Conservation (phyloP, 2,113 vertebrate species). For the Grantiella picta region DNA sequence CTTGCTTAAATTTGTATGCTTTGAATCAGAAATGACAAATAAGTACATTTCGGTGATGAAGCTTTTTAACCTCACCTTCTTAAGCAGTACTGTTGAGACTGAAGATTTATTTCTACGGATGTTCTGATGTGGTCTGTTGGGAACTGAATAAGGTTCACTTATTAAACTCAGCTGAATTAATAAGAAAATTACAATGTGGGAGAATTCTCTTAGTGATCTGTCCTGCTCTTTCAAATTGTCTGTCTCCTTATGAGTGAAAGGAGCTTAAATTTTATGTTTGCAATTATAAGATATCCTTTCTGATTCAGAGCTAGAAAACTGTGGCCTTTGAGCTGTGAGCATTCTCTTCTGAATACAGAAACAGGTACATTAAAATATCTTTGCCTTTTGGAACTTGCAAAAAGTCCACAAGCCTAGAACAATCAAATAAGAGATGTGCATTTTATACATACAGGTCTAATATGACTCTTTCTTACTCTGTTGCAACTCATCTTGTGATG, state of each 20-base stretch:
- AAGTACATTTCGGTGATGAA: not conserved
- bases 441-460: not conserved
- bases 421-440: not conserved
- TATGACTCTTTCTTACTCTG: not conserved
- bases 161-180: conserved; percentile 49
- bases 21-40: not conserved
- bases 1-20: not conserved
- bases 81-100: not conserved
- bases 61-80: not conserved
- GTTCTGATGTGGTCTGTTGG: conserved; percentile 25
- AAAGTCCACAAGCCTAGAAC: not conserved
- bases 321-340: conserved; percentile 33
- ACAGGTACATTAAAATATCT: not conserved
- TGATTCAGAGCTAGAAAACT: conserved; percentile 39
- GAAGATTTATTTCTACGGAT: conserved; percentile 41
- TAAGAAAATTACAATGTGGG: conserved; percentile 20
- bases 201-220: conserved; percentile 34
- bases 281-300: conserved; percentile 45
- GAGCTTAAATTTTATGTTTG: conserved; percentile 43
- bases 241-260: conserved; percentile 37
- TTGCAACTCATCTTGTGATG: not conserved
- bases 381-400: not conserved
- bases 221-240: conserved; percentile 26
- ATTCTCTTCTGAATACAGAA: conserved; percentile 50
- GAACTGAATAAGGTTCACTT: not conserved